phyloP scores from a whole-genome alignment of 2,797 vertebrate genomes.

The Leuciscus waleckii region DNA sequence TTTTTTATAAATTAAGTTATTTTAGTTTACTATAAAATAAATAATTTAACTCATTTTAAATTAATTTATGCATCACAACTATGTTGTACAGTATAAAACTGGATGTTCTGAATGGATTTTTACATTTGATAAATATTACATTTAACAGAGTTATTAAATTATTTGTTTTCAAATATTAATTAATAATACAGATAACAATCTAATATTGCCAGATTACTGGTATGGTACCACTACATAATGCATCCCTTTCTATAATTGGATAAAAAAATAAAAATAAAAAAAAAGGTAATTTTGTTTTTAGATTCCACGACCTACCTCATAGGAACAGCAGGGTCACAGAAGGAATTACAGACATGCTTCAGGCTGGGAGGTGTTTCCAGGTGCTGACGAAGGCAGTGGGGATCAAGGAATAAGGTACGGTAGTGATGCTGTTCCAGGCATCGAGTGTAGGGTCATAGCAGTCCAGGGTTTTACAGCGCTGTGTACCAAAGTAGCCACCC shows the following conservation, averaged over 20 bases:
- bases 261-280: no score
- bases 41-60: not conserved
- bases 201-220: not conserved
- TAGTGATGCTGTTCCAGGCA: slow-evolving; percentile 98
- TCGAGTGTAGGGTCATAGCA: slow-evolving; percentile 96
- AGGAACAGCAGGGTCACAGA: slow-evolving; percentile 49
- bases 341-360: slow-evolving; percentile 62
- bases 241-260: not conserved
- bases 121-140: not conserved
- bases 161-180: not conserved
- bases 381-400: slow-evolving; percentile 99
- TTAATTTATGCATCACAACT: not conserved
- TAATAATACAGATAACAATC: not conserved
- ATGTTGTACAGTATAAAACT: not conserved
- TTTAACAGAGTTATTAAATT: not conserved
- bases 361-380: slow-evolving; percentile 97
- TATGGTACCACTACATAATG: not conserved
- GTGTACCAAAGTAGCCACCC: slow-evolving; percentile 98
- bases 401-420: slow-evolving; percentile 96
- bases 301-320: slow-evolving; percentile 66
- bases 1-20: not conserved
- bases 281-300: not conserved
- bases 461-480: slow-evolving; percentile 97
- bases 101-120: not conserved
- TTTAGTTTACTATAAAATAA: not conserved